Conservation (phyloP, 1,140 invertebrate species). For the Trachymyrmex cornetzi region DNA sequence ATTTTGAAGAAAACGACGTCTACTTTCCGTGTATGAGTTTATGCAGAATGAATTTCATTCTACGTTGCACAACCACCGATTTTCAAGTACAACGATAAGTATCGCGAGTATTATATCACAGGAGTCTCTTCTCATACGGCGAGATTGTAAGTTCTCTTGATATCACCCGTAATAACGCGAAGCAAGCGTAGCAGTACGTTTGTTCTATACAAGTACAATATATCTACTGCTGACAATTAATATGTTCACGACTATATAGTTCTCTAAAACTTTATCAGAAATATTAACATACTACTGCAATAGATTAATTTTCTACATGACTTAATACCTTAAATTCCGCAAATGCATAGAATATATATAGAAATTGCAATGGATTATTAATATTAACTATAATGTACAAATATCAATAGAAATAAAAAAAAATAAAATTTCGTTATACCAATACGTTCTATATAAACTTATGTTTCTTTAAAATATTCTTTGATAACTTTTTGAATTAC, state of each 20-base stretch:
- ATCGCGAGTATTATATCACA: neutral
- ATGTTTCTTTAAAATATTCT: neutral
- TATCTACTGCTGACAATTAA: conserved; percentile 1
- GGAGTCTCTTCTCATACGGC: neutral
- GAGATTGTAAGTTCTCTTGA: conserved; percentile 28
- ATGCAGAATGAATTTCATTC: neutral
- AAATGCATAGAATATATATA: neutral
- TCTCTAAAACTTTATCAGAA: conserved; percentile 18
- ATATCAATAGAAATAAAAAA: neutral
- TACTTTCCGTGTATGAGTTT: neutral
- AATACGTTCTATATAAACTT: neutral
- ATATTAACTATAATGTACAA: neutral
- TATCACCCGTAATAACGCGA: conserved; percentile 22
- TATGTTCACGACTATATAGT: neutral
- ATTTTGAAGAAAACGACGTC: neutral
- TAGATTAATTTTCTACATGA: neutral
- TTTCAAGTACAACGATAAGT: conserved; percentile 20
- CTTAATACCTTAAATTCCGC: neutral
- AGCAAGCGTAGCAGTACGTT: neutral
- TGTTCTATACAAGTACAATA: neutral
- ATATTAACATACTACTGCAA: conserved; percentile 1
- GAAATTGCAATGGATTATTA: neutral
- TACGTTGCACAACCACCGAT: neutral
- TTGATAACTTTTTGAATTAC: neutral
- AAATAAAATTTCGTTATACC: neutral